Evolutionary conservation across 2,888 invertebrate genomes (phyloP), one percentile per base, ranked within the genome.

Genomic region (Poecilus cupreus): DNA sequence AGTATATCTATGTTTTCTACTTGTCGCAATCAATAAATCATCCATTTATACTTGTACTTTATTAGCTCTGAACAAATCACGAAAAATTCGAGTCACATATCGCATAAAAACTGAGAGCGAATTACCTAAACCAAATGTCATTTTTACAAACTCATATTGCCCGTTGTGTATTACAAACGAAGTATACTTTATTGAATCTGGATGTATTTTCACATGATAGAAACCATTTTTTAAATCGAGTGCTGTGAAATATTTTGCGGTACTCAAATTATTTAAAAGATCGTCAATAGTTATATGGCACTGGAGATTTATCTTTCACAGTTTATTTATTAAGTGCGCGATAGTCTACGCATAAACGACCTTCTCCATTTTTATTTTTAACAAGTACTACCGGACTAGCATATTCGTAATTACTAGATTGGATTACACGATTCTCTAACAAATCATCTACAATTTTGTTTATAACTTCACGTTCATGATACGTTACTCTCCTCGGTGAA

Each of bases 61-160:
- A 60, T 49, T 49, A 11, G 20, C 13, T 60, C 77, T 32, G 13
- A 77, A 43, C n/a, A 77, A 37, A 57, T 77, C 60, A 11, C 51
- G n/a, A 49, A 77, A 77, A 20, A 77, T 57, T 18, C 49, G 8
- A 43, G 18, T 24, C 37, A 80, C 68, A 13, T 70, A 80, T 22
- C 70, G 39, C 46, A 43, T 57, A 51, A 80, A 80, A 24, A 80
- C 80, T 51, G 80, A 24, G 51, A 54, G 80, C 13, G 80, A 60
- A 32, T 80, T 80, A 3, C 18, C 64, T 64, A 70, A 70, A n/a
- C 80, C 80, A 20, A 80, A 80, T 24, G 80, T 22, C 80, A 80
- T 80, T 32, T 37, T 80, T 13, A 32, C 39, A 57, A 57, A 80
- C 43, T 80, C 70, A 49, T 70, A 80, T 22, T 72, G 54, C 0